Base-by-base conservation (phyloP, 2,888 invertebrate genomes). In the Agrochola circellaris region DNA sequence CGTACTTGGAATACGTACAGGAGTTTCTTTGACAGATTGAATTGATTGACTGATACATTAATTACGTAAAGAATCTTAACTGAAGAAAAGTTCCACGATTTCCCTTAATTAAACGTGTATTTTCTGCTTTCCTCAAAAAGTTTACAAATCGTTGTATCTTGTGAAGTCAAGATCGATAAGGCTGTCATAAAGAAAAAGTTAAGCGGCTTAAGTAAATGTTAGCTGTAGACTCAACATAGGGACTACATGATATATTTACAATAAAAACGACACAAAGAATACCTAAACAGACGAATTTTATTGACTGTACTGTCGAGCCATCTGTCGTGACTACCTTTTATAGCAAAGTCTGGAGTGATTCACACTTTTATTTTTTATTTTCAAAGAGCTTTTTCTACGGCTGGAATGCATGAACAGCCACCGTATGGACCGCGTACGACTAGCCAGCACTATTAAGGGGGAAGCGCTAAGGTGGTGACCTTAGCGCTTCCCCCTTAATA, bases 381-480 rank as follows among this genome's bases (percentile, higher is more conserved):
- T 75, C 45, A 58, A 70, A 71, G 13, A 79, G 54, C n/a, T 87
- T 75, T 71, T 76, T 74, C 61, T 56, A 65, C n/a, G 38, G 26
- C n/a, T 13, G 56, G 30, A 72, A 60, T 66, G 68, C 70, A 74
- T 71, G 58, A 68, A 78, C 71, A 58, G 38, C 9, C 23, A 54
- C 54, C 62, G 54, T 34, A 51, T 30, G 26, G 58, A 42, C 58
- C 2, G 51, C 23, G 23, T 58, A 30, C 45, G 30, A 56, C 20
- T 61, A 26, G 89, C 90, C 88, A 89, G 86, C 88, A 88, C 87
- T 91, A 91, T 94, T 92, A 34, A 3, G 34, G 34, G 34, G 34
- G 34, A 34, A 34, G 34, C 34, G 3, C 34, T 34, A 34, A 34
- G 34, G 34, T 34, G 5, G 34, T n/a, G n/a, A n/a, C n/a, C n/a